Evolutionary conservation across 2,888 invertebrate species (phyloP).

Genomic region (Globia sparganii): DNA sequence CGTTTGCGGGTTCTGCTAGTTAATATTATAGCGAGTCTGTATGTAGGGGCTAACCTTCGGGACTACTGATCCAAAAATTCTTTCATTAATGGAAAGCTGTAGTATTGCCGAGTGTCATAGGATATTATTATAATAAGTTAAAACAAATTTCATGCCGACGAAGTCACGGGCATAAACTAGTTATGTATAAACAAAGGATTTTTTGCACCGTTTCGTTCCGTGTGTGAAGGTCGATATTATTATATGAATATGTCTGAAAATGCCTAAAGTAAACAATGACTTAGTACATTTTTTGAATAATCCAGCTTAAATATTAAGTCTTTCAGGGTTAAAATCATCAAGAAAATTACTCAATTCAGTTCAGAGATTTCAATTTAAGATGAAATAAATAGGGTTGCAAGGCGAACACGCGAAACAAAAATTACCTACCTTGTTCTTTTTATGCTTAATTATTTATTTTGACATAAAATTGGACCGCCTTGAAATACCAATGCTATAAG

Average conservation of each 20-base stretch:
- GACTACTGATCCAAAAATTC: background rate
- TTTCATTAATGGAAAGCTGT: background rate
- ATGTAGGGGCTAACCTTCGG: too few relatives aligned
- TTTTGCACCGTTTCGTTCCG: background rate
- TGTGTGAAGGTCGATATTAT: slow-evolving; percentile 5
- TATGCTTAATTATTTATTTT: slow-evolving; percentile 16
- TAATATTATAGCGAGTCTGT: too few relatives aligned
- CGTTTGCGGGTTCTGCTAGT: too few relatives aligned
- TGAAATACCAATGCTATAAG: background rate
- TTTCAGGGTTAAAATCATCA: slow-evolving; percentile 49
- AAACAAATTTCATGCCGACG: background rate
- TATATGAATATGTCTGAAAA: slow-evolving; percentile 10
- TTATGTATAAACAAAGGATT: slow-evolving; percentile 22
- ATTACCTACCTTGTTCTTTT: slow-evolving; percentile 30
- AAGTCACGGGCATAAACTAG: background rate
- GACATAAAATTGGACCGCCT: background rate
- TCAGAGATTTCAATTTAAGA: slow-evolving; percentile 48
- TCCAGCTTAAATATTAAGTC: background rate
- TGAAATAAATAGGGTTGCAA: slow-evolving; percentile 51
- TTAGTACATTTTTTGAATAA: slow-evolving; percentile 13
- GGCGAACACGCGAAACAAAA: slow-evolving; percentile 38
- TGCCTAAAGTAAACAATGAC: slow-evolving; percentile 8
- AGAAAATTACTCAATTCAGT: slow-evolving; percentile 46
- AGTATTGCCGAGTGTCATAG: background rate
- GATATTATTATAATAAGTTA: background rate